Base-by-base conservation (phyloP, 2,797 vertebrate species). In the Bradypodion ventrale region DNA sequence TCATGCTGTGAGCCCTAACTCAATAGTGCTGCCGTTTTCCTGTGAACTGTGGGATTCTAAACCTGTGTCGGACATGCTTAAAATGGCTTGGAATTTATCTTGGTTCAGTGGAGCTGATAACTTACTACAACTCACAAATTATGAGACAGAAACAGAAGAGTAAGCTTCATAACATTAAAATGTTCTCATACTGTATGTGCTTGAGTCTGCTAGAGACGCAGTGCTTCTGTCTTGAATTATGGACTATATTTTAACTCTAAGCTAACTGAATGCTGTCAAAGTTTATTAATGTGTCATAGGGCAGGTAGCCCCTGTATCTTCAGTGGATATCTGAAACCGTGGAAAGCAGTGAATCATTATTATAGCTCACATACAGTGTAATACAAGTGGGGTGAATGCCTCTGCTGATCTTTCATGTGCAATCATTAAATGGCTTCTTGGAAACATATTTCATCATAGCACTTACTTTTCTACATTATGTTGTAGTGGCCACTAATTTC, bases 1-100 rank as follows among this genome's bases (percentile, higher is more conserved):
- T 92, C 98, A 99, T 69, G 97, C 97, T 0, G 97, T 99, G 84
- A 99, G 99, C 90, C 98, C 98, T 0, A 95, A 97, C 91, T 96
- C 97, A 91, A 92, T 96, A 15, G 94, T 98, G 70, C 87, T 98
- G 87, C 96, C 97, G 0, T 88, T 97, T n/a, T 95, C 96, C 77
- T 91, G 95, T n/a, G 98, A 98, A 77, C 96, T 95, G 78, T 90
- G 98, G 92, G 81, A 94, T 77, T 89, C 96, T 77, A 95, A 93
- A 56, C 96, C 97, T 0, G 95, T 97, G 37, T 94, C 94, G 78
- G 97, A 97, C 84, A 97, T 97, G 91, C 94, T 99, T 88, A 96
- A 97, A 87, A 94, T 97, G 72, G 95, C 97, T 84, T 99, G 99
- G 99, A 99, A 99, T 94, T 94, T 96, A 68, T 97, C 97, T 0